Evolutionary conservation across 2,888 invertebrate species (phyloP).

Genomic region (Andrena praecox): DNA sequence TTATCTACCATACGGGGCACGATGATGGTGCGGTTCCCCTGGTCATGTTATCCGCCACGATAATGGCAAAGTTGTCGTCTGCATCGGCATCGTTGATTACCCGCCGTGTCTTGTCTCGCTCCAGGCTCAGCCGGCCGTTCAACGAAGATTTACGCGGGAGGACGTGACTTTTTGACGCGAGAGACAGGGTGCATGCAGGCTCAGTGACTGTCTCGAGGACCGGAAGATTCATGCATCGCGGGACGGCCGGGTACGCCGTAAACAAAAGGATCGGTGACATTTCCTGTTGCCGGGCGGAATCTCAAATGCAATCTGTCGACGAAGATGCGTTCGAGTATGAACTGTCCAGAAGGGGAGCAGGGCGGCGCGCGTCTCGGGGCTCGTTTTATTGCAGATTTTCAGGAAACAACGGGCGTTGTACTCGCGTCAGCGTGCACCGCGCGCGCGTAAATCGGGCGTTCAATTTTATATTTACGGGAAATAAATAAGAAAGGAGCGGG

Average conservation of each 20-base stretch:
- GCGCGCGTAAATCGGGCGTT: neutral
- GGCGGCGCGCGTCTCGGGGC: neutral
- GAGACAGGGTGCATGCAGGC: neutral
- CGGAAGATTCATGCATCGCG: slow-evolving; percentile 33
- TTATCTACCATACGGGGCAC: slow-evolving; percentile 9
- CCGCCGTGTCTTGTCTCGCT: neutral
- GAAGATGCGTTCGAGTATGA: slow-evolving; percentile 17
- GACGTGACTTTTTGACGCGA: slow-evolving; percentile 26
- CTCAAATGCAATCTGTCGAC: slow-evolving; percentile 15
- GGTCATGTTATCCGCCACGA: slow-evolving; percentile 32
- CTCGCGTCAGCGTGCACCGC: too few species aligned
- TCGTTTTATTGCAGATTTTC: neutral
- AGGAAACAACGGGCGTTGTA: neutral
- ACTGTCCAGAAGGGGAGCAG: slow-evolving; percentile 1
- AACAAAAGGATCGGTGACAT: slow-evolving; percentile 45
- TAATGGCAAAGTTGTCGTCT: slow-evolving; percentile 21
- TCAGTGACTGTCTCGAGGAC: slow-evolving; percentile 17
- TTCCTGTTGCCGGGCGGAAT: slow-evolving; percentile 1
- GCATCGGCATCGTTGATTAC: slow-evolving; percentile 7
- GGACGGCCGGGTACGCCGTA: slow-evolving; percentile 10
- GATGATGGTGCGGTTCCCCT: slow-evolving; percentile 29
- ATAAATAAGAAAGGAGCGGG: neutral
- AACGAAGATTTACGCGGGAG: slow-evolving; percentile 31
- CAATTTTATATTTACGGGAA: slow-evolving; percentile 7
- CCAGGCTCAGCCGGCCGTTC: neutral